Evolutionary conservation across 2,113 vertebrate genomes (phyloP).

Genomic region (Canis aureus): DNA sequence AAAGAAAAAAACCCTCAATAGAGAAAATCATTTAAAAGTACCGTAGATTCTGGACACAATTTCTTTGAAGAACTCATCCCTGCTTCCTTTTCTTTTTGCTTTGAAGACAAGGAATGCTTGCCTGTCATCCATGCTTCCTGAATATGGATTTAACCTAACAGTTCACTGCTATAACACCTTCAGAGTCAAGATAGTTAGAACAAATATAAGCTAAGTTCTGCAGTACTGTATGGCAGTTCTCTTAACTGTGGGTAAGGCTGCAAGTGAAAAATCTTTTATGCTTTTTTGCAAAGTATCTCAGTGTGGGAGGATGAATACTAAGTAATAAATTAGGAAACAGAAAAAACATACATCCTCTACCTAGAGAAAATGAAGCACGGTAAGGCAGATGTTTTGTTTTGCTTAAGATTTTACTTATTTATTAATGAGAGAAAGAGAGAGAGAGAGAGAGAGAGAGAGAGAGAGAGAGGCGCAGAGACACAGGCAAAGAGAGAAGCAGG

Average conservation of each 20-base stretch:
- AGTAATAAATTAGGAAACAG: constrained; percentile 42
- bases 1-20: neutral
- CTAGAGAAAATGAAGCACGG: neutral
- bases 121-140: neutral
- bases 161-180: constrained; percentile 1
- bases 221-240: neutral
- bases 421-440: no score
- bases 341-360: neutral
- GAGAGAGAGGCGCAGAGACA: no score
- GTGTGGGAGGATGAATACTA: neutral
- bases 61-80: constrained; percentile 26
- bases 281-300: neutral
- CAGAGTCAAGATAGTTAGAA: neutral
- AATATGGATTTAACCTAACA: constrained; percentile 17
- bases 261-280: constrained; percentile 14
- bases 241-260: constrained; percentile 14
- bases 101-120: constrained; percentile 45
- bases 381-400: neutral
- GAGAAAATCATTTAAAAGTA: constrained; percentile 47
- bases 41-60: neutral
- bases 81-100: constrained; percentile 39
- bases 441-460: no score
- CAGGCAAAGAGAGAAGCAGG: no score
- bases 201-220: neutral
- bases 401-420: no score